Percentiles rank a stretch among this genome's conserved stretches.
Conservation (phyloP, 2,113 vertebrate species). For the Notarius lentiginosus region DNA sequence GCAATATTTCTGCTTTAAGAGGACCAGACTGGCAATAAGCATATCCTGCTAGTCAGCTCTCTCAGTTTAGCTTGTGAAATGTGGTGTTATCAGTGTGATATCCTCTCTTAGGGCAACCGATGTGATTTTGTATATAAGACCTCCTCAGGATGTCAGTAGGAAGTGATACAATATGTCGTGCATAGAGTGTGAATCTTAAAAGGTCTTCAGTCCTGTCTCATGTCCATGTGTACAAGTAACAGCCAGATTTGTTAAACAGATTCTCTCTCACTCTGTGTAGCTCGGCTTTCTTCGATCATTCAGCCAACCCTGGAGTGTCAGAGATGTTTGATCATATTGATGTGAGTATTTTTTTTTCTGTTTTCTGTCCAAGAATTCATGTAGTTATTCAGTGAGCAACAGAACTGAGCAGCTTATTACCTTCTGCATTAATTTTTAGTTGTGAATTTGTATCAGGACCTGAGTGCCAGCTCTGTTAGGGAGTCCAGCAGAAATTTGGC, state of each 20-base stretch:
- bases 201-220: conserved; percentile 6
- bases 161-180: conserved; percentile 35
- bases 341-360: conserved; percentile 26
- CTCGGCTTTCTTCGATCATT: background rate
- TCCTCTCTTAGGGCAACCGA: conserved; percentile 24
- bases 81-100: conserved; percentile 4
- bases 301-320: conserved; percentile 2
- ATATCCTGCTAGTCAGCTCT: background rate
- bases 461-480: conserved; percentile 19
- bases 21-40: background rate
- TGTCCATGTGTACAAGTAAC: conserved; percentile 19
- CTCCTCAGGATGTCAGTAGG: conserved; percentile 34
- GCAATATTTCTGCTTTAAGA: background rate
- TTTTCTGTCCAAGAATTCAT: conserved; percentile 20
- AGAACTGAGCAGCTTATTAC: background rate
- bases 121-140: conserved; percentile 29
- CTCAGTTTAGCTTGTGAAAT: conserved; percentile 12
- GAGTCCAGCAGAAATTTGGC: conserved; percentile 23
- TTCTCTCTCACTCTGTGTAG: conserved; percentile 15
- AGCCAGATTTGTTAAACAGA: conserved; percentile 31
- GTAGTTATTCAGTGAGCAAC: background rate
- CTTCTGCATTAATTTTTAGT: conserved; percentile 4
- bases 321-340: conserved; percentile 35
- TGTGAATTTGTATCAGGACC: background rate
- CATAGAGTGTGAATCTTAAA: conserved; percentile 45